phyloP scores from a whole-genome alignment of 2,113 vertebrate species.

The Cercopithecus mona region DNA sequence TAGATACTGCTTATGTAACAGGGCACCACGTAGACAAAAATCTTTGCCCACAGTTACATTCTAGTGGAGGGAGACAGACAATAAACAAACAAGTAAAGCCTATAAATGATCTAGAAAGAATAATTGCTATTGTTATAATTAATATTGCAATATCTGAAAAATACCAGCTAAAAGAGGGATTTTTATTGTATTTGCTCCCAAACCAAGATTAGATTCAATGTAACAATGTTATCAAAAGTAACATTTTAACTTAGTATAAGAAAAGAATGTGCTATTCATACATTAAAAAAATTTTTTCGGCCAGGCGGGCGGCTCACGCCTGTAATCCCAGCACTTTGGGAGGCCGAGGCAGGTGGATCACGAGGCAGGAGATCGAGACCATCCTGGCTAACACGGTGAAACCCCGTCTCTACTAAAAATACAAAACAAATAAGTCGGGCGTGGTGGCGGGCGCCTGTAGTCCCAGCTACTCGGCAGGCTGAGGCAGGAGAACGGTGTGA shows the following conservation, averaged over 20 bases:
- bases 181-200: not conserved
- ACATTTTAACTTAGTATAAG: not conserved
- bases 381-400: too few relatives aligned
- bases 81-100: not conserved
- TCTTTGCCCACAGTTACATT: not conserved
- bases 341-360: too few relatives aligned
- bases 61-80: not conserved
- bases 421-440: too few relatives aligned
- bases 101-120: not conserved
- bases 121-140: not conserved
- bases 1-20: not conserved
- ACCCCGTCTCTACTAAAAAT: too few relatives aligned
- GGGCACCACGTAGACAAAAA: not conserved
- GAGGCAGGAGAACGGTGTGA: too few relatives aligned
- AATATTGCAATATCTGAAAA: constrained; percentile 1
- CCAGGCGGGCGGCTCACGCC: fast-evolving
- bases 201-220: not conserved
- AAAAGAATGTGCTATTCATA: not conserved
- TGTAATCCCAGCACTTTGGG: too few relatives aligned
- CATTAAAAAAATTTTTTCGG: not conserved
- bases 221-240: not conserved
- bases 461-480: too few relatives aligned
- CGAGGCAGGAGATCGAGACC: too few relatives aligned
- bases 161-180: not conserved
- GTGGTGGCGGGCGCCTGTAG: too few relatives aligned